These are phyloP conservation scores for Tribolium madens DNA, from an alignment of 1,140 invertebrate genomes.

Conservation along the genomic window DNA sequence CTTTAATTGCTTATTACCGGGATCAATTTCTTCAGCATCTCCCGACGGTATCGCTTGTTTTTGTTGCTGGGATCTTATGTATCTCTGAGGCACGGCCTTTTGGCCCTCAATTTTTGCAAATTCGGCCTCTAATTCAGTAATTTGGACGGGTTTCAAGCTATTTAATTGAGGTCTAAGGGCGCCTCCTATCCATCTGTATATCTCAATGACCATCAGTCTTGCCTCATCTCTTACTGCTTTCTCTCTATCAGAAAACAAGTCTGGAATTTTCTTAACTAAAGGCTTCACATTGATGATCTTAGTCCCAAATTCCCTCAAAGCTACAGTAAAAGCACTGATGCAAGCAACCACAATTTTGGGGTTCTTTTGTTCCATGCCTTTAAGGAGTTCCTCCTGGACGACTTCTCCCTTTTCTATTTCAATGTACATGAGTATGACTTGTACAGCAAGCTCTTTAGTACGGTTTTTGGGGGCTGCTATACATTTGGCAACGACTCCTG, in stretches of 20 bases:
- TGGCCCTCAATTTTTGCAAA: conserved; percentile 83
- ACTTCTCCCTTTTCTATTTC: conserved; percentile 96
- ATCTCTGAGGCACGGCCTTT: conserved; percentile 82
- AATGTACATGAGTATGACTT: conserved; percentile 92
- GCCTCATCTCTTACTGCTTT: conserved; percentile 93
- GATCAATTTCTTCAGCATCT: conserved; percentile 64
- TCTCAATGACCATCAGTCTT: conserved; percentile 89
- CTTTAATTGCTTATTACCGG: conserved; percentile 37
- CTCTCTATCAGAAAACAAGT: conserved; percentile 90
- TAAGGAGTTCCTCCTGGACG: conserved; percentile 91
- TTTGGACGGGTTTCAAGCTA: conserved; percentile 88
- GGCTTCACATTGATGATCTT: conserved; percentile 93
- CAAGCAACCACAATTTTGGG: conserved; percentile 94
- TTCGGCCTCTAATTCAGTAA: conserved; percentile 89
- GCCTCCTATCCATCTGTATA: conserved; percentile 78
- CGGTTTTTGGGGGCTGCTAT: conserved; percentile 91
- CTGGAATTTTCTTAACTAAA: conserved; percentile 87
- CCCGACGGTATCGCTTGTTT: conserved; percentile 74
- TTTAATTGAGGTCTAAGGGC: conserved; percentile 80
- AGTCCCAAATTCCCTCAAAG: conserved; percentile 89
- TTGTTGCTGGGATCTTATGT: conserved; percentile 90
- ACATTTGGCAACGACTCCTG: conserved; percentile 91
- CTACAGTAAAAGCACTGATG: conserved; percentile 79
- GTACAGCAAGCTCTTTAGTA: conserved; percentile 90
- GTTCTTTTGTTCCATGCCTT: conserved; percentile 95